A percentile compares a stretch with the other conserved stretches of the same genome.
phyloP scores from a whole-genome alignment of 2,888 invertebrate genomes.

The Drosophila neutralis region DNA sequence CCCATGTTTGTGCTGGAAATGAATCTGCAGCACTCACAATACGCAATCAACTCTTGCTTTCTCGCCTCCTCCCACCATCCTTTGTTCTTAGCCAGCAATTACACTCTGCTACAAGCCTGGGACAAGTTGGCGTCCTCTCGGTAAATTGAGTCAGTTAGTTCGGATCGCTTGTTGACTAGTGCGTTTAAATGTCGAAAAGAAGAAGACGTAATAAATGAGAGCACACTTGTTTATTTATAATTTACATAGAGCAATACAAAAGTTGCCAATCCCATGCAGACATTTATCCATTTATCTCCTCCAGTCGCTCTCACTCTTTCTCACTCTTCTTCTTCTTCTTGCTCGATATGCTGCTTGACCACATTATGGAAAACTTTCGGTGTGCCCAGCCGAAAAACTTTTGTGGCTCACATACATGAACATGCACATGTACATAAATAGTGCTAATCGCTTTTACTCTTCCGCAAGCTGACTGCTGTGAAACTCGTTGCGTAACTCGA shows the following conservation, averaged over 20 bases:
- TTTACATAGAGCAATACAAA: conserved; percentile 50
- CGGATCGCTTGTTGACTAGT: conserved; percentile 21
- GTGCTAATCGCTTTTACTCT: conserved; percentile 71
- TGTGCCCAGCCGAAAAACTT: conserved; percentile 50
- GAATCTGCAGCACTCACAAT: conserved; percentile 56
- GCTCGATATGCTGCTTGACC: conserved; percentile 32
- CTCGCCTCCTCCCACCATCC: neutral
- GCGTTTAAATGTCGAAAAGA: conserved; percentile 29
- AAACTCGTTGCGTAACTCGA: conserved; percentile 44
- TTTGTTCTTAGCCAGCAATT: neutral
- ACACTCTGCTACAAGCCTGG: conserved; percentile 27
- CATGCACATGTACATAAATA: conserved; percentile 55
- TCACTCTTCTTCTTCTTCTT: conserved; percentile 1
- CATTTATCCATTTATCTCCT: conserved; percentile 49
- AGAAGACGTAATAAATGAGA: conserved; percentile 51
- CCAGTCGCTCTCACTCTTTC: conserved; percentile 9
- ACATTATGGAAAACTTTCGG: conserved; percentile 64
- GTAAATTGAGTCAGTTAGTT: neutral
- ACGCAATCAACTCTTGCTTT: conserved; percentile 36
- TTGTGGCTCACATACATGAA: conserved; percentile 39
- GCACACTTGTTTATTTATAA: conserved; percentile 75
- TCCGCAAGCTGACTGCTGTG: conserved; percentile 68
- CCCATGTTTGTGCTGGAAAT: conserved; percentile 9
- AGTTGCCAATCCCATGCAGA: conserved; percentile 49
- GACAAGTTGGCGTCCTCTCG: neutral